Percentiles rank a stretch among this genome's conserved stretches.
phyloP scores from a whole-genome alignment of 2,113 vertebrate genomes.

The Rhodinocichla rosea region DNA sequence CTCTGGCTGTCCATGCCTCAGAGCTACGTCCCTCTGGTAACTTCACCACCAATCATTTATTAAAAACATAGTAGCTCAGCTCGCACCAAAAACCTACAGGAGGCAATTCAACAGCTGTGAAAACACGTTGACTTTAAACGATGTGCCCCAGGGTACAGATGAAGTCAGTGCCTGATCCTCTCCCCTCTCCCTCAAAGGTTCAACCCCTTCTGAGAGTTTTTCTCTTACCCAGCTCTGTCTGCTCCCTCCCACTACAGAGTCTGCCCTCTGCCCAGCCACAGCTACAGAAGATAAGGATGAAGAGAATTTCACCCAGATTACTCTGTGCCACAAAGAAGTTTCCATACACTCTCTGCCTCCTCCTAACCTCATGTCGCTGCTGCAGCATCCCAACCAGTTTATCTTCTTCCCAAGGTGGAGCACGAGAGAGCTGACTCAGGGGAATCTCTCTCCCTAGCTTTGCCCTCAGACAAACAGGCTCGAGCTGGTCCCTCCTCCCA shows the following conservation, averaged over 20 bases:
- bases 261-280: neutral
- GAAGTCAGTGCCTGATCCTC: neutral
- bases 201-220: neutral
- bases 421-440: conserved; percentile 37
- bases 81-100: neutral
- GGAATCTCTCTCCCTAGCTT: neutral
- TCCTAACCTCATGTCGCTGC: neutral
- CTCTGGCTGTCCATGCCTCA: neutral
- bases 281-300: neutral
- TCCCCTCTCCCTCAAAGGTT: neutral
- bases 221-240: neutral
- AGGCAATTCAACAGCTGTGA: conserved; percentile 8
- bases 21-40: neutral
- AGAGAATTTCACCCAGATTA: neutral
- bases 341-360: neutral
- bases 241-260: neutral
- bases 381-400: conserved; percentile 55
- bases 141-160: neutral
- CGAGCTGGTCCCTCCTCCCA: neutral
- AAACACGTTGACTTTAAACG: neutral
- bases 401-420: conserved; percentile 32
- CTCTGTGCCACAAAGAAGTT: neutral
- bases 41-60: neutral
- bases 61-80: neutral
- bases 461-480: conserved; percentile 5